Evolutionary conservation across 2,888 invertebrate genomes (phyloP).

Genomic region (Melanostoma mellinum): DNA sequence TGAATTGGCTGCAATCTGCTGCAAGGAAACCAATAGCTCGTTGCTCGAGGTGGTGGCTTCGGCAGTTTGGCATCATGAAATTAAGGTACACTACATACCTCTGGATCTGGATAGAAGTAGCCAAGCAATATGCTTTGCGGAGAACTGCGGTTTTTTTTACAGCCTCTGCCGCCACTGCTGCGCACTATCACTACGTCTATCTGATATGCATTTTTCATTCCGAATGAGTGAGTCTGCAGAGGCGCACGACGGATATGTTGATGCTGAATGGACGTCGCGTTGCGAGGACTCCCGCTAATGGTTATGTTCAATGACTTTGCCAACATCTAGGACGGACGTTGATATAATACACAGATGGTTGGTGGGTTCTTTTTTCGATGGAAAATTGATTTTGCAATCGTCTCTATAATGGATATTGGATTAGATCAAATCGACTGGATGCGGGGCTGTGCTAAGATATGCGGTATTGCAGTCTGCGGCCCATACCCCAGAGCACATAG

Average conservation of each 20-base stretch:
- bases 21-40: conserved; percentile 64
- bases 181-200: conserved; percentile 71
- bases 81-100: conserved; percentile 63
- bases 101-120: conserved; percentile 31
- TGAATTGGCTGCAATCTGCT: conserved; percentile 67
- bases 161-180: conserved; percentile 50
- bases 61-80: conserved; percentile 54
- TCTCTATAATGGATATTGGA: conserved; percentile 73
- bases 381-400: conserved; percentile 74
- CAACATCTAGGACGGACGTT: conserved; percentile 72
- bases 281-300: conserved; percentile 73
- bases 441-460: conserved; percentile 62
- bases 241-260: conserved; percentile 73
- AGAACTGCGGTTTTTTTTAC: conserved; percentile 52
- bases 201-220: conserved; percentile 73
- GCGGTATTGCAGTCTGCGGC: conserved; percentile 43
- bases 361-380: conserved; percentile 48
- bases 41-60: conserved; percentile 63
- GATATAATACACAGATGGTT: conserved; percentile 69
- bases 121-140: conserved; percentile 61
- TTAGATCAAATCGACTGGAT: conserved; percentile 71
- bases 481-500: conserved; percentile 46
- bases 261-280: conserved; percentile 73
- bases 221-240: conserved; percentile 73
- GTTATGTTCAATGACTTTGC: conserved; percentile 73